Conservation (phyloP, 53 echinoderm and acorn worm species). For the Echinometra lucunter region DNA sequence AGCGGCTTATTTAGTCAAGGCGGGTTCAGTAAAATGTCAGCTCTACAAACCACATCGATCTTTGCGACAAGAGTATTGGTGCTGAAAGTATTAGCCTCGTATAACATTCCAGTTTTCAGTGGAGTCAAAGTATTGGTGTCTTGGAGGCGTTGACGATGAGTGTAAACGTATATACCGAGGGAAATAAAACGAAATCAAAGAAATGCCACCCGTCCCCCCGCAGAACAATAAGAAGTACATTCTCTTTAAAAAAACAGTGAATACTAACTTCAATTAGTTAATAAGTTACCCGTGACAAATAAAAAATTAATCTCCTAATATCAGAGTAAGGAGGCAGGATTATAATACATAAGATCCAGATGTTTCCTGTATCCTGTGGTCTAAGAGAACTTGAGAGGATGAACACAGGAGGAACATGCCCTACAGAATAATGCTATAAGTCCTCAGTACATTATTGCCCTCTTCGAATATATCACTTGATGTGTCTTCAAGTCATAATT, state of each 20-base stretch:
- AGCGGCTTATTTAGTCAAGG: constrained; percentile 2
- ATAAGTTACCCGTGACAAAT: neutral
- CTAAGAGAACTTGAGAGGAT: neutral
- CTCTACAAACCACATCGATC: neutral
- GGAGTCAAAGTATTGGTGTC: neutral
- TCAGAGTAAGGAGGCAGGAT: neutral
- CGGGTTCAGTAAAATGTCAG: constrained; percentile 41
- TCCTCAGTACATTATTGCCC: neutral
- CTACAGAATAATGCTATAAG: too few relatives aligned
- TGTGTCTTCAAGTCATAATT: neutral
- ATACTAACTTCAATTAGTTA: too few relatives aligned
- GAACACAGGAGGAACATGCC: neutral
- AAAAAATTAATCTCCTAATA: neutral
- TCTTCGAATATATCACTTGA: constrained; percentile 9
- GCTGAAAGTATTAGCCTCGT: neutral
- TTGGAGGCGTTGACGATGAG: neutral
- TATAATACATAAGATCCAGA: neutral
- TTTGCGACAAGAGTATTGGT: neutral
- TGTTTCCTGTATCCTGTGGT: neutral
- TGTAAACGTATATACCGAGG: too few relatives aligned
- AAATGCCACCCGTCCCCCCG: too few relatives aligned
- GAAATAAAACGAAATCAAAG: too few relatives aligned
- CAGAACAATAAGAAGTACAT: too few relatives aligned
- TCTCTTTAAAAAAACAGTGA: too few relatives aligned
- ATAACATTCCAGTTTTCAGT: neutral